Percentiles rank a stretch among this genome's conserved stretches.
phyloP scores from a whole-genome alignment of 2,113 vertebrate species.

The Istiophorus platypterus region DNA sequence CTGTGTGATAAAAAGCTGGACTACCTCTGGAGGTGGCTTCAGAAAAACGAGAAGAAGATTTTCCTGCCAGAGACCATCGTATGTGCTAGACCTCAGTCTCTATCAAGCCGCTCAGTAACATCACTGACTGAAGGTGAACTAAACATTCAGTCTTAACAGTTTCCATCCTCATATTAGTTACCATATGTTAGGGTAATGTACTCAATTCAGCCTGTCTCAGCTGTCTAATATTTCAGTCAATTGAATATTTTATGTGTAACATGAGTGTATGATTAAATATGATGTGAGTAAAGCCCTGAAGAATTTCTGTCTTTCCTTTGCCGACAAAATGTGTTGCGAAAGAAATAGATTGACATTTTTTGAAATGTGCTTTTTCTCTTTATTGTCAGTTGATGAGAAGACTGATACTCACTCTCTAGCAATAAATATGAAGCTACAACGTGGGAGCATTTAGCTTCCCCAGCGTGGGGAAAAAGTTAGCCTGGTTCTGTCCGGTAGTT shows the following conservation, averaged over 20 bases:
- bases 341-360: not conserved
- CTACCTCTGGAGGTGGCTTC: conserved; percentile 82
- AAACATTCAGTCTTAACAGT: conserved; percentile 44
- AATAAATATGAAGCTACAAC: not conserved
- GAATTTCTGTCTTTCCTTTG: not conserved
- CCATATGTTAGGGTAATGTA: not conserved
- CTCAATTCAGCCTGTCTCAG: not conserved
- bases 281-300: not conserved
- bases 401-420: not conserved
- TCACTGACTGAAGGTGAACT: conserved; percentile 61
- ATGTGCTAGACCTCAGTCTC: conserved; percentile 73
- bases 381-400: not conserved
- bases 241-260: not conserved
- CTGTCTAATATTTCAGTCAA: not conserved
- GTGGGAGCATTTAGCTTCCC: not conserved
- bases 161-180: not conserved
- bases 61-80: conserved; percentile 27
- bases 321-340: not conserved
- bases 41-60: conserved; percentile 56
- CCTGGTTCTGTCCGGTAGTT: no score
- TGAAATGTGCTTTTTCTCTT: not conserved
- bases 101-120: conserved; percentile 59
- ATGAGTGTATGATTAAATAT: conserved; percentile 31
- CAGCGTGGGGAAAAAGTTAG: not conserved
- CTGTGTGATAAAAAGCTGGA: conserved; percentile 77